Base-by-base conservation (phyloP, 2,888 invertebrate species). In the Buathra laborator region DNA sequence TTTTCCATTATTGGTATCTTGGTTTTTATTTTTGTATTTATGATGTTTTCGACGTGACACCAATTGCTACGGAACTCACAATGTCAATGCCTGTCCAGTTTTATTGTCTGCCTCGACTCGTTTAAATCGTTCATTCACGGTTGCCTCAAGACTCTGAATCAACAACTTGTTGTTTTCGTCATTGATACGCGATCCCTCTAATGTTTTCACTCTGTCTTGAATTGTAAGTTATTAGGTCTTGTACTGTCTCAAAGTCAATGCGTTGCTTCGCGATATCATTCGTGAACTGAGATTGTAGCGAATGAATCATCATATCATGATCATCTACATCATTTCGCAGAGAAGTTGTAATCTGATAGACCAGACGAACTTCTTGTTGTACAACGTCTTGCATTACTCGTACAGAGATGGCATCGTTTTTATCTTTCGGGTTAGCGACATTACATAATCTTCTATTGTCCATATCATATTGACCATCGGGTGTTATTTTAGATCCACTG, bases 361-460 rank as follows among this genome's bases (percentile, higher is more conserved):
- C 16, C 6, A 56, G 56, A 16, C 37, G 71, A 12, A 56, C 14
- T 71, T 71, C 71, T 56, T 71, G 56, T 51, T 83, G 66, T 14
- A 77, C 29, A 14, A 7, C 14, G 44, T 7, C 24, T 59, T 44
- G 53, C 72, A 56, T 72, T 43, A 51, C 48, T 32, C 19, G 53
- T 7, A 68, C 43, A 64, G 68, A 53, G 3, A 71, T 56, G 12
- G 68, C 83, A 64, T 84, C 83, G 19, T 68, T 70, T 10, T 29
- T 2, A 3, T 81, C 14, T 48, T 14, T 19, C 10, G 76, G 48
- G 9, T 67, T 24, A 43, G 56, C 82, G 12, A 86, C 24, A 51
- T 84, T 85, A 37, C 80, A 80, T 19, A 86, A 56, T 83, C 56
- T 76, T 32, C 68, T 84, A 43, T 80, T 75, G 19, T 84, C 74